Percentiles rank a stretch among this genome's conserved stretches.
These are phyloP conservation scores for Chrysina gloriosa DNA, from an alignment of 2,888 invertebrate species.

Conservation along the genomic window DNA sequence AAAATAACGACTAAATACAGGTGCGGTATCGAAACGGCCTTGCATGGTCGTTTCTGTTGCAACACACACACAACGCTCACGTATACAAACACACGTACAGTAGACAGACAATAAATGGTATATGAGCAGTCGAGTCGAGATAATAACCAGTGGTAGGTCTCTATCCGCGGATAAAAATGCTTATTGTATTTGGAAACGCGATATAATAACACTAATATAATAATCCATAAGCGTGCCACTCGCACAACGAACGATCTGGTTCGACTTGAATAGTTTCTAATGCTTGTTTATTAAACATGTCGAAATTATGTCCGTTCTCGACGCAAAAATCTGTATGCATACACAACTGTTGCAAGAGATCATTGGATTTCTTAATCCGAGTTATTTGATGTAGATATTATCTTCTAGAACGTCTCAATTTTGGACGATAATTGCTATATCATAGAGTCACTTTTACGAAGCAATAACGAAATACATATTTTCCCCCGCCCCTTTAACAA, in stretches of 20 bases:
- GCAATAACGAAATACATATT: too few species aligned
- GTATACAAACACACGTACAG: background rate
- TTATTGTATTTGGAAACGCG: conserved; percentile 19
- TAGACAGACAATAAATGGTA: background rate
- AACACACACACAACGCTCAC: conserved; percentile 34
- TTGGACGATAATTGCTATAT: too few species aligned
- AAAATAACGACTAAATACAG: conserved; percentile 50
- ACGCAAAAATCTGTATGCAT: conserved; percentile 24
- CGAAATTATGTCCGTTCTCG: conserved; percentile 24
- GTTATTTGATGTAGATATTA: too few species aligned
- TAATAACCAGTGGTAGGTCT: background rate
- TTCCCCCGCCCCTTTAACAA: too few species aligned
- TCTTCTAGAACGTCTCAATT: too few species aligned
- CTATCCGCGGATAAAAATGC: background rate
- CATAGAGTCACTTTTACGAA: too few species aligned
- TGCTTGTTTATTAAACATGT: conserved; percentile 29
- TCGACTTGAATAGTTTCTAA: conserved; percentile 22
- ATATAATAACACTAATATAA: conserved; percentile 8
- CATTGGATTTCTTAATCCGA: too few species aligned
- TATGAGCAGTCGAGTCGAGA: background rate
- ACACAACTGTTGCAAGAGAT: conserved; percentile 6
- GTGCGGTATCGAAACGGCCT: conserved; percentile 50
- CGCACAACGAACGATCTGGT: conserved; percentile 18
- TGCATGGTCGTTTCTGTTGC: conserved; percentile 49
- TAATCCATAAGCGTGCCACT: conserved; percentile 8